Percentiles rank a stretch among this genome's conserved stretches.
Evolutionary conservation across 2,113 vertebrate species (phyloP).

Genomic region (Ophthalmolycus amberensis): DNA sequence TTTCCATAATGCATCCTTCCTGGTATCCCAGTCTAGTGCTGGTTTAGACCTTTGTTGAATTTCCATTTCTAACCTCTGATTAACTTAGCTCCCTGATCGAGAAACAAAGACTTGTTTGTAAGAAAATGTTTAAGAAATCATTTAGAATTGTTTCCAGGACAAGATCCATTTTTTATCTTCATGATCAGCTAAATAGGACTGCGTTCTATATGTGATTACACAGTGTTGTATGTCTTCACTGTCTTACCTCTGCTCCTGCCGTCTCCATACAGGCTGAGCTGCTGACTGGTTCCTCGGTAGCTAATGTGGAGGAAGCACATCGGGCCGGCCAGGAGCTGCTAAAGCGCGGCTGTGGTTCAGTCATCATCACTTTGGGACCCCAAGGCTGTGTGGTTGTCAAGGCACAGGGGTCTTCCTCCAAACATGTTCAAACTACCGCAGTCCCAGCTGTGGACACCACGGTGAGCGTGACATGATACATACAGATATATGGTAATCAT

Average conservation of each 20-base stretch:
- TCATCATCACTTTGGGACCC: slow-evolving; percentile 91
- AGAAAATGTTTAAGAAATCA: slow-evolving; percentile 15
- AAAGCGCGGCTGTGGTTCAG: slow-evolving; percentile 87
- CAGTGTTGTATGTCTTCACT: background rate
- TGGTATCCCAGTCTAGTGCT: slow-evolving; percentile 35
- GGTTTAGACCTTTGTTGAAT: slow-evolving; percentile 63
- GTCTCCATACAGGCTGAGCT: slow-evolving; percentile 88
- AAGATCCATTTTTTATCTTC: background rate
- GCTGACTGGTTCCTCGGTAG: slow-evolving; percentile 86
- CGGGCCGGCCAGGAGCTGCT: slow-evolving; percentile 84
- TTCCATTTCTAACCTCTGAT: slow-evolving; percentile 59
- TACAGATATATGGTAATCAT: background rate
- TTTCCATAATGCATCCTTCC: slow-evolving; percentile 42
- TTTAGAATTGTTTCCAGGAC: no score
- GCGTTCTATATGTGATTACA: background rate
- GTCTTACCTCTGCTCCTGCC: background rate
- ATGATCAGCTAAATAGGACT: background rate
- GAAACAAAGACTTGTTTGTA: slow-evolving; percentile 4
- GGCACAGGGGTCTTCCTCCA: slow-evolving; percentile 79
- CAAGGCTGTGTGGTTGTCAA: slow-evolving; percentile 91
- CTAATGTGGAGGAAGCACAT: slow-evolving; percentile 84
- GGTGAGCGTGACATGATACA: slow-evolving; percentile 80
- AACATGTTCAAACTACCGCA: slow-evolving; percentile 85
- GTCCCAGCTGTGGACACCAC: slow-evolving; percentile 92
- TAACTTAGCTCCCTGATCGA: slow-evolving; percentile 39